Conservation (phyloP, 2,797 vertebrate genomes). For the Sebastes taczanowskii region DNA sequence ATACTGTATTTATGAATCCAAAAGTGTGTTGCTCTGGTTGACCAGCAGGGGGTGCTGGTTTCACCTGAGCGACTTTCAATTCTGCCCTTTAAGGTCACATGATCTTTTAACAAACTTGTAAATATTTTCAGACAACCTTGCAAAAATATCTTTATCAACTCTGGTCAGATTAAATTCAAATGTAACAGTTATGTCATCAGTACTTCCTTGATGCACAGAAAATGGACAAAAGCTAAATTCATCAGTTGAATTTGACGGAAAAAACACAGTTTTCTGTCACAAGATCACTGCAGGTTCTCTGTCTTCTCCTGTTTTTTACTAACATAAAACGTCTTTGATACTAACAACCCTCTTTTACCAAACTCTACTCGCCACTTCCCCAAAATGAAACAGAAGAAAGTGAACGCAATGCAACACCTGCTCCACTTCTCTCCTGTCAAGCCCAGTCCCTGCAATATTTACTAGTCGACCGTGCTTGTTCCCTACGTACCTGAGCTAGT, state of each 20-base stretch:
- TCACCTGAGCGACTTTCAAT: slow-evolving; percentile 42
- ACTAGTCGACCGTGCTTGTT: slow-evolving; percentile 47
- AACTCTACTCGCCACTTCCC: neutral
- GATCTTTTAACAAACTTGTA: slow-evolving; percentile 65
- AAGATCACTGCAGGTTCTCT: slow-evolving; percentile 23
- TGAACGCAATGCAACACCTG: slow-evolving; percentile 57
- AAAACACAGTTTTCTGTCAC: slow-evolving; percentile 1
- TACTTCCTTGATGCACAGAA: neutral
- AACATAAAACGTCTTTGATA: slow-evolving; percentile 59
- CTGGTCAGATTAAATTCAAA: slow-evolving; percentile 21
- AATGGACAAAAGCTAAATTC: neutral
- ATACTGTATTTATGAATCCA: slow-evolving; percentile 27
- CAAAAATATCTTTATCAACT: slow-evolving; percentile 25
- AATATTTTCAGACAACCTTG: slow-evolving; percentile 60
- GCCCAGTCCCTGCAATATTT: slow-evolving; percentile 72
- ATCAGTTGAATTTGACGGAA: neutral
- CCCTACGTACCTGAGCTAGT: slow-evolving; percentile 36
- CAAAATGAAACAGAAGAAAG: slow-evolving; percentile 66
- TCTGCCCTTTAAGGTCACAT: slow-evolving; percentile 48
- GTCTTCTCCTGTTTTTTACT: slow-evolving; percentile 39
- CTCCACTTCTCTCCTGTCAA: slow-evolving; percentile 18
- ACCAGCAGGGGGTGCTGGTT: slow-evolving; percentile 64
- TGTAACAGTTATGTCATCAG: neutral
- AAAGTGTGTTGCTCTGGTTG: slow-evolving; percentile 29
- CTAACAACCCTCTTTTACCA: slow-evolving; percentile 40